Evolutionary conservation across 1,140 invertebrate genomes (phyloP).

Genomic region (Lasioglossum albipes): DNA sequence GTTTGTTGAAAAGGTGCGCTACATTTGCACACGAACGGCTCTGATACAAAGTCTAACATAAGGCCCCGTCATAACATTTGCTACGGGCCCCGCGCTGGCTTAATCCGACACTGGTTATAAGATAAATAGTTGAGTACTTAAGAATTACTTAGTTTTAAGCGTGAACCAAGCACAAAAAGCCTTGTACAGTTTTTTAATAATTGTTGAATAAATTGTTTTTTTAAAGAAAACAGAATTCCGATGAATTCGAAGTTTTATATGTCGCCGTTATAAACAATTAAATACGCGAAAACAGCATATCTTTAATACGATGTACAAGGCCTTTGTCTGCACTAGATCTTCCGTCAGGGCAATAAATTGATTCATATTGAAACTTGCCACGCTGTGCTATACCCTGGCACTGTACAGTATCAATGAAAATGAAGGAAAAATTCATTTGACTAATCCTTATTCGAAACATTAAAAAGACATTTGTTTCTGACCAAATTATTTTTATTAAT

Average conservation of each 20-base stretch:
- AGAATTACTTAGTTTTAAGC: constrained; percentile 53
- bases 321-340: constrained; percentile 47
- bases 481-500: constrained; percentile 37
- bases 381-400: constrained; percentile 55
- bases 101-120: too few species aligned
- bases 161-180: constrained; percentile 45
- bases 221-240: not conserved
- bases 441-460: constrained; percentile 26
- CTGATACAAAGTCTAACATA: too few species aligned
- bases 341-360: constrained; percentile 43
- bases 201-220: constrained; percentile 48
- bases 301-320: constrained; percentile 30
- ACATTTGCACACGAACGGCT: too few species aligned
- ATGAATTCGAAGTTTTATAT: constrained; percentile 17
- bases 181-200: constrained; percentile 53
- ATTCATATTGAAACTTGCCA: constrained; percentile 71
- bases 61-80: too few species aligned
- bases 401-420: constrained; percentile 71
- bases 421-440: constrained; percentile 56
- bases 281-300: not conserved
- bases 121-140: constrained; percentile 66
- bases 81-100: too few species aligned
- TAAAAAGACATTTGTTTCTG: constrained; percentile 4
- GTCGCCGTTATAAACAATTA: not conserved
- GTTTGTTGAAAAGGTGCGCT: too few species aligned